Evolutionary conservation across 2,888 invertebrate species (phyloP), one percentile per base, ranked within the genome.

Genomic region (Petrolisthes cinctipes): DNA sequence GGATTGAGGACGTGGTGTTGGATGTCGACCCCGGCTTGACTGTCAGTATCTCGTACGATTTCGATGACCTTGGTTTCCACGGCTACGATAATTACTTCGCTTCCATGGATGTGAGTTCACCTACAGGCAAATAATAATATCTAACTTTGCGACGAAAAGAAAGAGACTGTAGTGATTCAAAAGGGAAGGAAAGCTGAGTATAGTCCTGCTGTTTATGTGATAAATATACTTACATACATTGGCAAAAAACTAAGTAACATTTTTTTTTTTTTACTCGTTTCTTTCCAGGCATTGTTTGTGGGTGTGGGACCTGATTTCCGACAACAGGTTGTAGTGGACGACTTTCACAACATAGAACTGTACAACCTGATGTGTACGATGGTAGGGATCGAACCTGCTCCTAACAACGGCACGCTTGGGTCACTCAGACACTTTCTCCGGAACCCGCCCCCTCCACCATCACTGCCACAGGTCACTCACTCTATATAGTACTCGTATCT

Each of bases 271-370:
- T 86, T 86, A 4, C 88, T 86, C 53, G 66, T 54, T 37, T 78
- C 51, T 23, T 5, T 68, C 53, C 78, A 90, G 90, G 86, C 88
- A 0, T 57, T 90, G 37, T 90, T 91, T 66, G 56, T 91, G 20
- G 91, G 86, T 1, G 76, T 86, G 71, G 91, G 91, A 0, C 91
- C 91, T 17, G 85, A 89, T 2, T 81, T 91, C 73, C 76, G 85
- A 11, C 51, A 17, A 6, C 80, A 80, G 14, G 20, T 82, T 54
- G 85, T 89, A 9, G 83, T 90, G 6, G 83, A 85, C 20, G 80
- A 87, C 20, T 91, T 91, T 82, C 90, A 91, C 80, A 91, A 91
- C 86, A 84, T 90, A 5, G 90, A 91, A 68, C 53, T 91, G 51
- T 91, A 91, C 87, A 91, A 90, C 84, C 76, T 91, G 14, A 90